Evolutionary conservation across 2,888 invertebrate genomes (phyloP), one percentile per base, ranked within the genome.

Genomic region (Sinhomidia bicolor): DNA sequence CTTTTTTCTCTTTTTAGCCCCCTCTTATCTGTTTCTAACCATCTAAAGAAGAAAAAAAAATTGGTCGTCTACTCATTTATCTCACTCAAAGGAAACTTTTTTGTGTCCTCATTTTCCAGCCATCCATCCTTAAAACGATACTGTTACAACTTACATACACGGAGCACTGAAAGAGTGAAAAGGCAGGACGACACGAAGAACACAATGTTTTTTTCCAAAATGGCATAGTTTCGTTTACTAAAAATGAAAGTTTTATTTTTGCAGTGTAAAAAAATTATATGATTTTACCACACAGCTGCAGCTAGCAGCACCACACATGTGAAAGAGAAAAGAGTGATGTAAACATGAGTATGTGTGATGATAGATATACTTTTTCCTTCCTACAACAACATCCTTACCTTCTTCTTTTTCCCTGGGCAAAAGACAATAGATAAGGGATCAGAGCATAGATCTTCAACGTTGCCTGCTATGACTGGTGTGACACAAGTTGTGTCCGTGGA

Each of bases 31-130:
- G 20, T 23, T n/a, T 74, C 47, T 26, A 20, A 23, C 23, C 5
- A 47, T 74, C 26, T 51, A 3, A 44, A 44, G 23, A 62, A 23
- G 29, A 32, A 36, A 71, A 51, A 47, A 68, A 65, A 51, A 32
- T 57, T 54, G 44, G 54, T 47, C 51, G 79, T 60, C 74, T 57
- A 54, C 86, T 86, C 80, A 86, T 86, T 86, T 86, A 86, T 86
- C 86, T 80, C 86, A 86, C 79, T 80, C 79, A 81, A 57, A 36
- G 41, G 36, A 60, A 84, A 57, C 54, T 74, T 57, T 81, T 71
- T 71, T 51, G 62, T 82, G 83, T 71, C 71, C 71, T 83, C 71
- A 57, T 71, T 83, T 83, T 71, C 68, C 54, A 57, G 9, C 78
- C 78, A 57, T 57, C 20, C 78, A 78, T 78, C 32, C 32, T 36